These are phyloP conservation scores for Apodemia mormo DNA, from an alignment of 2,888 invertebrate species.

Conservation along the genomic window DNA sequence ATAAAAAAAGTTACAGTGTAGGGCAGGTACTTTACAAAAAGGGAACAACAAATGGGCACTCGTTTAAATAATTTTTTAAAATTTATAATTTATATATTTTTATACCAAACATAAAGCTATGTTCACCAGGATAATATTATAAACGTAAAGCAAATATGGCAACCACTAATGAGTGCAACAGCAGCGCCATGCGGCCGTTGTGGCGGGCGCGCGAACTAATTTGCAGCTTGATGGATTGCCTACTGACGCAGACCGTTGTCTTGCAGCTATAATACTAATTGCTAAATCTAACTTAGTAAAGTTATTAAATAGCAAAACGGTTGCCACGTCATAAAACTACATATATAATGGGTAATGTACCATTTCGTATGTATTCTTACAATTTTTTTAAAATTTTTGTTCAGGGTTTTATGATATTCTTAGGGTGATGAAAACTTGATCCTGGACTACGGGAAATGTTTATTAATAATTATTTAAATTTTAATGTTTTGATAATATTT, in stretches of 20 bases:
- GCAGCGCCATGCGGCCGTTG: slow-evolving; percentile 66
- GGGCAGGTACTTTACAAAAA: too few relatives aligned
- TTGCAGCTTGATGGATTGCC: slow-evolving; percentile 70
- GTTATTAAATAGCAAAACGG: background rate
- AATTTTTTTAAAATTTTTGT: background rate
- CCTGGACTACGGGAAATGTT: too few relatives aligned
- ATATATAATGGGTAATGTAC: background rate
- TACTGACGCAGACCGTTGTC: slow-evolving; percentile 33
- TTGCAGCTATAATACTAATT: slow-evolving; percentile 32
- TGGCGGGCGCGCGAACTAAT: slow-evolving; percentile 71
- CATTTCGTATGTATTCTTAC: background rate
- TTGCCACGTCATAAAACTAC: background rate
- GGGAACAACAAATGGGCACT: too few relatives aligned
- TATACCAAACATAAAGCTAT: slow-evolving; percentile 19
- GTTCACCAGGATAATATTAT: slow-evolving; percentile 52
- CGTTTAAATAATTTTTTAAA: too few relatives aligned
- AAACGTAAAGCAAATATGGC: slow-evolving; percentile 45
- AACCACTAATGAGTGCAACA: slow-evolving; percentile 77
- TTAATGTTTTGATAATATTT: too few relatives aligned
- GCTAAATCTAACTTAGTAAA: slow-evolving; percentile 24
- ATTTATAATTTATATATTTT: background rate
- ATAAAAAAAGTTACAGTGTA: too few relatives aligned
- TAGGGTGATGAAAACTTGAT: too few relatives aligned
- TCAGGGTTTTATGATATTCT: too few relatives aligned
- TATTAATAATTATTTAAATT: too few relatives aligned